Evolutionary conservation across 2,888 invertebrate genomes (phyloP), one percentile per base, ranked within the genome.

Genomic region (Mycogona germanica): DNA sequence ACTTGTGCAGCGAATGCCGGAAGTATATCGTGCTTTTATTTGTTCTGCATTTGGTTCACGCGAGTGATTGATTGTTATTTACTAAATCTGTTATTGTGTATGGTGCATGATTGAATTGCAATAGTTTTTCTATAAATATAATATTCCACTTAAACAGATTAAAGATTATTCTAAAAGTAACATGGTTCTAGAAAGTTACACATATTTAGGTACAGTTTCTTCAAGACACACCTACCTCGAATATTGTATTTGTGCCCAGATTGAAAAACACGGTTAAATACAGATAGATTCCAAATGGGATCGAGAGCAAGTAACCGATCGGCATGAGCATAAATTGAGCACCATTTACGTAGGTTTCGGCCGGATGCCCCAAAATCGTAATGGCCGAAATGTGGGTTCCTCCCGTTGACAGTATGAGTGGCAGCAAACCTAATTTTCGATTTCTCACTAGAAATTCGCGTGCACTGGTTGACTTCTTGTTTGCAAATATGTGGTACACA

Each of bases 151-250:
- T 21, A 7, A 38, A 5, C 17, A 21, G 17, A 7, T 19, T 38
- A 5, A 5, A 38, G 4, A 5, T 38, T 5, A 3, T 3, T 19
- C 17, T 19, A 19, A 5, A 5, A 19, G 38, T 38, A 38, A 5
- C 9, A 38, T 9, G 3, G 21, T 19, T 38, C 21, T 19, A 5
- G 21, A 9, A 19, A 21, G 3, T 3, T 38, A 7, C 17, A 38
- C 21, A 5, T 5, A n/a, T n/a, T n/a, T n/a, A n/a, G n/a, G n/a
- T n/a, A n/a, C n/a, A n/a, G n/a, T n/a, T n/a, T n/a, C n/a, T n/a
- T n/a, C n/a, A n/a, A n/a, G n/a, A n/a, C n/a, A n/a, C n/a, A n/a
- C 28, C 29, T 41, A 51, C 51, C 37, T 51, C 41, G 21, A 25
- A 51, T 25, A 50, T 50, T 37, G 23, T 23, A 7, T 26, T 37